Conservation (phyloP, 2,113 vertebrate genomes). For the Thymallus thymallus region DNA sequence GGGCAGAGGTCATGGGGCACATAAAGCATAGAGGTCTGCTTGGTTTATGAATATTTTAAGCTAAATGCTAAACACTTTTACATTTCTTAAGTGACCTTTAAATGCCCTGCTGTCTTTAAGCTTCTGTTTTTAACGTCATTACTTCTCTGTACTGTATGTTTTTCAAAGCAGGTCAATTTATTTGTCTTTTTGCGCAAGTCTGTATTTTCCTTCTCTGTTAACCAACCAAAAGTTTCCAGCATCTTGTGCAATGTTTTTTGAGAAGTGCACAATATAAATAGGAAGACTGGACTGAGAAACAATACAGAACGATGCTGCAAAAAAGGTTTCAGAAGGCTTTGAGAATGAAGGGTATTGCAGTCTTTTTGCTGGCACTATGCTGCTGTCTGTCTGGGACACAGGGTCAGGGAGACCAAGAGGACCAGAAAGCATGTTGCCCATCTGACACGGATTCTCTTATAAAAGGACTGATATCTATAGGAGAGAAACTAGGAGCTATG, state of each 20-base stretch:
- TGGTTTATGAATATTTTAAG: too few species aligned
- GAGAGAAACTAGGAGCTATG: constrained; percentile 20
- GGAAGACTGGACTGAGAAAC: background rate
- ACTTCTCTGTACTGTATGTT: too few species aligned
- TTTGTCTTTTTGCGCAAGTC: background rate
- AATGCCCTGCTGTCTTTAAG: too few species aligned
- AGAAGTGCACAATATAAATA: constrained; percentile 9
- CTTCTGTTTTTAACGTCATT: too few species aligned
- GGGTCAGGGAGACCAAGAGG: background rate
- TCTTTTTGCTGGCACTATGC: constrained; percentile 18
- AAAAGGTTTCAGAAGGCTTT: background rate
- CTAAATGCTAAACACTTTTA: too few species aligned
- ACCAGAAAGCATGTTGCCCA: background rate
- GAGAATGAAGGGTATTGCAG: constrained; percentile 27
- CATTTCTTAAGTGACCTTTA: background rate
- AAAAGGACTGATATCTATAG: background rate
- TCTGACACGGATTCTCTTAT: constrained; percentile 4
- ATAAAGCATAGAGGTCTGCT: too few species aligned
- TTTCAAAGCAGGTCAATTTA: too few species aligned
- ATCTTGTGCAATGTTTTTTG: background rate
- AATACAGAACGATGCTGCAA: background rate
- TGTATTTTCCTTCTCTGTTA: background rate
- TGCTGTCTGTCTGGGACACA: constrained; percentile 12
- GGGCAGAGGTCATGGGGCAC: too few species aligned
- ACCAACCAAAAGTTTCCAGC: too few species aligned